These are phyloP conservation scores for Tribolium madens DNA, from an alignment of 1,140 invertebrate species.

Conservation along the genomic window DNA sequence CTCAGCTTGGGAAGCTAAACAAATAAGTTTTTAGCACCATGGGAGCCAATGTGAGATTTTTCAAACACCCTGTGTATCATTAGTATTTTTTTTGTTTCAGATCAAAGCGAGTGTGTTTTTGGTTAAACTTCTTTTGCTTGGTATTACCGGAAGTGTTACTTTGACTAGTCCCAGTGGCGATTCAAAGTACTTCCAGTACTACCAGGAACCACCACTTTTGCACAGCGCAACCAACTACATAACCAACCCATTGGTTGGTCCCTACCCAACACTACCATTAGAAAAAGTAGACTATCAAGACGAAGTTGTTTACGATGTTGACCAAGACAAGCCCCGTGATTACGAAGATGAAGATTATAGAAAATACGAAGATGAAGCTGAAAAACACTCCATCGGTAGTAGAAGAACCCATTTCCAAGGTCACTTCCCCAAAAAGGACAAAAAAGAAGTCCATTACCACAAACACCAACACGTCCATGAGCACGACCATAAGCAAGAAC, in stretches of 20 bases:
- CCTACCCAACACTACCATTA: neutral
- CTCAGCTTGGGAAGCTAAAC: slow-evolving; percentile 35
- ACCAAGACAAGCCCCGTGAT: slow-evolving; percentile 1
- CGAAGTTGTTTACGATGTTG: neutral
- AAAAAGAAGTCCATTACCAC: slow-evolving; percentile 52
- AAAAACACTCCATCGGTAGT: neutral
- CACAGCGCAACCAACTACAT: slow-evolving; percentile 18
- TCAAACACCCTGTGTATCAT: neutral
- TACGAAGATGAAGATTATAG: slow-evolving; percentile 10
- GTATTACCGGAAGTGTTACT: neutral
- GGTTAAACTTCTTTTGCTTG: neutral
- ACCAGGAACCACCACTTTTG: neutral
- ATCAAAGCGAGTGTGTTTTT: slow-evolving; percentile 29
- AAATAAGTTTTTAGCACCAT: slow-evolving; percentile 25
- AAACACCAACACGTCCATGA: slow-evolving; percentile 52
- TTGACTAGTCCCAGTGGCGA: neutral
- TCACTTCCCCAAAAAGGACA: neutral
- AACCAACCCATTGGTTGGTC: neutral
- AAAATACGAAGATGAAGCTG: neutral
- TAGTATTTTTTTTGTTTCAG: neutral
- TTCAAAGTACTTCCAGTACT: neutral
- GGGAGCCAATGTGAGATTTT: slow-evolving; percentile 15
- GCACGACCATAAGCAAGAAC: slow-evolving; percentile 53
- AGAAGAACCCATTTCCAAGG: neutral
- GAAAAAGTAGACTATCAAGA: neutral